Percentiles rank a stretch among this genome's conserved stretches.
Conservation (phyloP, 2,888 invertebrate species). For the Hirudinaria manillensis region DNA sequence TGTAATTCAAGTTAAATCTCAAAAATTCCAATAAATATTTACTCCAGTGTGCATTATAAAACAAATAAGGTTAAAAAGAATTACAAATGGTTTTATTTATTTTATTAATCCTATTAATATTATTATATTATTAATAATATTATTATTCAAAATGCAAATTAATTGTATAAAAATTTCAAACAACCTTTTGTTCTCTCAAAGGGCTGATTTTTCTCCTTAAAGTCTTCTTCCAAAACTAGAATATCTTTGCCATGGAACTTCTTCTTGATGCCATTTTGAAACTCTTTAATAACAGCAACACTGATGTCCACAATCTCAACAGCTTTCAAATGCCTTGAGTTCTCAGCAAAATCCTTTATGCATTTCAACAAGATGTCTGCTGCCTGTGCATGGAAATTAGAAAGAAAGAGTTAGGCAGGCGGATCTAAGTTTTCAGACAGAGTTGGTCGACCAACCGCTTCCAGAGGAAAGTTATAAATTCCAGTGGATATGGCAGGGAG, state of each 20-base stretch:
- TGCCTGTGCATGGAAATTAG: neutral
- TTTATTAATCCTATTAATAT: no score
- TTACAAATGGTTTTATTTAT: no score
- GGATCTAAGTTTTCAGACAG: neutral
- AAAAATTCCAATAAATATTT: no score
- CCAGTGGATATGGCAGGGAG: conserved; percentile 46
- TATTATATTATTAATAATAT: no score
- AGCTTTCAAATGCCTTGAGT: neutral
- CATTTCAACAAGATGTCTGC: conserved; percentile 2
- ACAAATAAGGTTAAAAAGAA: no score
- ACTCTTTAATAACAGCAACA: neutral
- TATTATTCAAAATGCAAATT: no score
- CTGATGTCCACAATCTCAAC: conserved; percentile 10
- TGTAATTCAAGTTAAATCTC: no score
- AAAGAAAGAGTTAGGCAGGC: neutral
- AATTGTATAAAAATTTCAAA: neutral
- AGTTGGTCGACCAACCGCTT: neutral
- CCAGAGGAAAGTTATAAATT: conserved; percentile 40
- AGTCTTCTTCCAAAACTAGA: neutral
- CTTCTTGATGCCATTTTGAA: conserved; percentile 5
- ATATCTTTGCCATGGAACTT: neutral
- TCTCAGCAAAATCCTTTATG: neutral
- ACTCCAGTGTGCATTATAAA: no score
- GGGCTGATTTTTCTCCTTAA: neutral
- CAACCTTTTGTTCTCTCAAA: neutral